Base-by-base conservation (phyloP, 2,797 vertebrate genomes). In the Etheostoma perlongum region DNA sequence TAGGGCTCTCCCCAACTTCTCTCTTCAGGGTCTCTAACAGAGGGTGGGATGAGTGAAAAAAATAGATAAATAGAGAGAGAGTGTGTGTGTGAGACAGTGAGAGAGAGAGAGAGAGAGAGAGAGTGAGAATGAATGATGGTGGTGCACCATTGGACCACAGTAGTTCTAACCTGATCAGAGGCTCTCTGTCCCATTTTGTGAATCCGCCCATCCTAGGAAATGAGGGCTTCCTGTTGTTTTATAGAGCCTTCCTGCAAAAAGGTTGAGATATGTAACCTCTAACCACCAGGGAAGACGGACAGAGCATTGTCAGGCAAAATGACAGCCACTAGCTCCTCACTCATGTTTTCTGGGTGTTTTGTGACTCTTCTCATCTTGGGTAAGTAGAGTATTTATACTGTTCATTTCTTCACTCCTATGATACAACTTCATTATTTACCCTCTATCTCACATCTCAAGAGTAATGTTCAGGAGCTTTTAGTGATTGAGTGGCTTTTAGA, bases 211-310 rank as follows among this genome's bases (percentile, higher is more conserved):
- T 93, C 89, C 87, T 89, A 92, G 95, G 95, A 95, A 94, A 93
- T 89, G 76, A 89, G 88, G 77, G 87, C 87, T 94, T 96, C 95
- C 95, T 96, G 94, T 96, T 95, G 88, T 93, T 95, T 94, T 91
- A 90, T 79, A 91, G 83, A 92, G 84, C 70, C 87, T 94, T 95
- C 94, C 94, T 95, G 91, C 85, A 63, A 67, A 90, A 94, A 91
- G 91, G 87, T 89, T 88, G 81, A 91, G 93, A 92, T 91, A 91
- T 93, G 85, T 91, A 85, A 94, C 90, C 80, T 67, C 68, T 74
- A 55, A 74, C 70, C 85, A 88, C 81, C 81, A 86, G 85, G 72
- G 84, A 85, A 89, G 87, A 93, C 72, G 67, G 79, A 77, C 85
- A 86, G 65, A 86, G 47, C 83, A 77, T 33, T 83, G 74, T 82